Evolutionary conservation across 2,888 invertebrate species (phyloP).

Genomic region (Pyrrhia umbra): DNA sequence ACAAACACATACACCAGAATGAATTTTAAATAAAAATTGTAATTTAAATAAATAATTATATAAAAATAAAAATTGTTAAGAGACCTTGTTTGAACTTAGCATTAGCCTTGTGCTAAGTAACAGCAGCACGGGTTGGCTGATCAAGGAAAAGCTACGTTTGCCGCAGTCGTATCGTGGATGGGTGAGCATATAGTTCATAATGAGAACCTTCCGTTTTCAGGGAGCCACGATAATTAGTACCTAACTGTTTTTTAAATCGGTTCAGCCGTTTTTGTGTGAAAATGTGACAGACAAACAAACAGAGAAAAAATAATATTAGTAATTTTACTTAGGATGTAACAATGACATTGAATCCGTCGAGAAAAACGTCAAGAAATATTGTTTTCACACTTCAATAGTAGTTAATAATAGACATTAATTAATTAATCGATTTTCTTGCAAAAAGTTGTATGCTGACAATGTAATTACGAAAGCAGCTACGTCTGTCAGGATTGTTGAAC

Average conservation of each 20-base stretch:
- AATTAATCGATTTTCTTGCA: slow-evolving; percentile 42
- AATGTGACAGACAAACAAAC: too few relatives aligned
- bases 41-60: not conserved
- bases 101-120: not conserved
- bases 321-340: too few relatives aligned
- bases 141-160: not conserved
- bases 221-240: not conserved
- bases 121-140: not conserved
- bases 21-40: too few relatives aligned
- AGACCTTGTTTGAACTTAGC: not conserved
- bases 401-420: slow-evolving; percentile 10
- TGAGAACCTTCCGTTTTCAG: not conserved
- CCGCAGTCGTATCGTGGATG: not conserved
- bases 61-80: not conserved
- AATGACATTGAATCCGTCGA: too few relatives aligned
- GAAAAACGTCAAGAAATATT: not conserved
- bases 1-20: too few relatives aligned
- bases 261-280: too few relatives aligned
- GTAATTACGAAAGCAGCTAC: slow-evolving; percentile 31
- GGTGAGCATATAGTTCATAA: not conserved
- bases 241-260: too few relatives aligned
- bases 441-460: slow-evolving; percentile 17
- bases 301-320: too few relatives aligned
- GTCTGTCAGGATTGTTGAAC: slow-evolving; percentile 32
- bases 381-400: slow-evolving; percentile 18